A percentile compares a stretch with the other conserved stretches of the same genome.
Evolutionary conservation across 2,888 invertebrate genomes (phyloP).

Genomic region (Meloe dianella): DNA sequence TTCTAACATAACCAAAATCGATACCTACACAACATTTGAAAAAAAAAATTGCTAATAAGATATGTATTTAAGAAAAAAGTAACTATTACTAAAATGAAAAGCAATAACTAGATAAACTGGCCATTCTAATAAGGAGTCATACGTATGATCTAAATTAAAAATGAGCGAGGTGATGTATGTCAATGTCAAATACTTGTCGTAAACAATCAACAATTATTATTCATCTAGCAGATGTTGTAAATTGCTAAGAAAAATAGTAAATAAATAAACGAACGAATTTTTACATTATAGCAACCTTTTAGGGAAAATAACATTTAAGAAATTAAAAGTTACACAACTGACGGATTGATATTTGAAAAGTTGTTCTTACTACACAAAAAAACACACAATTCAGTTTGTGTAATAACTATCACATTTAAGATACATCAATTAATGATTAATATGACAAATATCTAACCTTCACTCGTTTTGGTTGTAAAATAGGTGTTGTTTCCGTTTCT

Average conservation of each 20-base stretch:
- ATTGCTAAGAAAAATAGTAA: background rate
- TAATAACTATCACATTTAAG: background rate
- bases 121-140: slow-evolving; percentile 12
- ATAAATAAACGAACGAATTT: background rate
- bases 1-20: background rate
- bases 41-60: too few species aligned
- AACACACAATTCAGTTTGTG: background rate
- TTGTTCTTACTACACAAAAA: background rate
- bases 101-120: too few species aligned
- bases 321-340: background rate
- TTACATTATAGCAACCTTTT: background rate
- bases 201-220: slow-evolving; percentile 21
- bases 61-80: too few species aligned
- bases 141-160: slow-evolving; percentile 11
- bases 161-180: slow-evolving; percentile 28
- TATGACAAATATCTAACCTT: slow-evolving; percentile 67
- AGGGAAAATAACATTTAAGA: background rate
- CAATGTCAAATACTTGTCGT: slow-evolving; percentile 31
- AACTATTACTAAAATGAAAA: too few species aligned
- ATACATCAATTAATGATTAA: background rate
- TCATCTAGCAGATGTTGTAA: slow-evolving; percentile 8
- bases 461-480: slow-evolving; percentile 74
- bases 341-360: background rate
- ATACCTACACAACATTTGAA: background rate
- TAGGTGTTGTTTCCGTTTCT: slow-evolving; percentile 62